phyloP scores from a whole-genome alignment of 2,797 vertebrate species.

The Catostomus latipinnis region DNA sequence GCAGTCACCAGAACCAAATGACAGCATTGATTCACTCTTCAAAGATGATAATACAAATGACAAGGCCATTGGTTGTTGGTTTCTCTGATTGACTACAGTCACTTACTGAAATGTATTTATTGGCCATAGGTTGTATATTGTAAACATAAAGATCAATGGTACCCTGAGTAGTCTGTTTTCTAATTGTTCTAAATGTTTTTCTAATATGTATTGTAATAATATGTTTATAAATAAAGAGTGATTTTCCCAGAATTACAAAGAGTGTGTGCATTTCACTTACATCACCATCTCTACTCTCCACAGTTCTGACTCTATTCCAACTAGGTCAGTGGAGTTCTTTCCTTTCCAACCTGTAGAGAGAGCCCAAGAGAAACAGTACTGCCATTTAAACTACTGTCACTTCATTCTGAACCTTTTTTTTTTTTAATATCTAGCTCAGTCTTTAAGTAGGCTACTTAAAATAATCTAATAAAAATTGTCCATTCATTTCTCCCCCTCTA shows the following conservation, averaged over 20 bases:
- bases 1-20: conserved; percentile 26
- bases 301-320: conserved; percentile 39
- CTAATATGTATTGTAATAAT: neutral
- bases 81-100: neutral
- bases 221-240: neutral
- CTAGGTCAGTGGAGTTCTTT: conserved; percentile 39
- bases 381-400: neutral
- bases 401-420: neutral
- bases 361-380: conserved; percentile 28
- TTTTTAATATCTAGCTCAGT: neutral
- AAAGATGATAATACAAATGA: conserved; percentile 7
- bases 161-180: neutral
- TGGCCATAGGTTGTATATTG: neutral
- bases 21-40: conserved; percentile 32
- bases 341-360: conserved; percentile 60
- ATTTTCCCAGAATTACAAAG: conserved; percentile 1
- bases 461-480: no score
- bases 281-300: neutral
- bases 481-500: no score
- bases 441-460: no score
- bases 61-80: neutral
- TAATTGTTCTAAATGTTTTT: neutral
- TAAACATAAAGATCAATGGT: neutral
- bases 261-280: neutral
- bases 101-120: neutral